Percentiles rank a stretch among this genome's conserved stretches.
Conservation (phyloP, 2,113 vertebrate genomes). For the Ascaphus truei region DNA sequence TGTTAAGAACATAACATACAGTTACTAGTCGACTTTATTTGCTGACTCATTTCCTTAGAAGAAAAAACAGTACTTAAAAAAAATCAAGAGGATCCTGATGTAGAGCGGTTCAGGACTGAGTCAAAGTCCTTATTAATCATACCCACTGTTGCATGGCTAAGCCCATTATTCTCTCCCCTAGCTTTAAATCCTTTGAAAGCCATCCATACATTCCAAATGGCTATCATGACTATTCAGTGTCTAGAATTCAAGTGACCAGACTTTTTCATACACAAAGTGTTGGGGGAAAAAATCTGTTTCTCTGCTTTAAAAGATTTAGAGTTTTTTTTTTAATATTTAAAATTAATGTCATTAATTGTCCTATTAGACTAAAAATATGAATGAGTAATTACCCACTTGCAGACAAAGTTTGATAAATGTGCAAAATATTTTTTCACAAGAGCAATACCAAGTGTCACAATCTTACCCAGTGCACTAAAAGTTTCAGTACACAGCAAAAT, state of each 20-base stretch:
- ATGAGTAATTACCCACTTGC: too few species aligned
- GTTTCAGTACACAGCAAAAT: too few species aligned
- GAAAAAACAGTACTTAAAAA: too few species aligned
- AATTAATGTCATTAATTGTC: too few species aligned
- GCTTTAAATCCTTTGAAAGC: constrained; percentile 26
- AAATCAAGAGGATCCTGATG: background rate
- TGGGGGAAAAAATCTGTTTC: background rate
- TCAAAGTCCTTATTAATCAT: constrained; percentile 17
- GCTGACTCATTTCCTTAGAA: too few species aligned
- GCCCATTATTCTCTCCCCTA: constrained; percentile 29
- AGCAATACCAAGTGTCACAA: too few species aligned
- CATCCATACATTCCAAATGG: constrained; percentile 28
- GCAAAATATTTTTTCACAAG: too few species aligned
- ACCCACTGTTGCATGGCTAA: constrained; percentile 37
- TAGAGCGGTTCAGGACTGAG: background rate
- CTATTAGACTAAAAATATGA: too few species aligned
- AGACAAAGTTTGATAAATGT: too few species aligned
- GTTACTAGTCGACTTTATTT: too few species aligned
- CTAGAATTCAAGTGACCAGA: background rate
- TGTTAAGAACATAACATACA: background rate
- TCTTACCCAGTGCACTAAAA: too few species aligned
- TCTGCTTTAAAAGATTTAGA: background rate
- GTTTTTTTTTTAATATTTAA: too few species aligned
- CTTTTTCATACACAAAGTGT: background rate
- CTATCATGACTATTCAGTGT: background rate